phyloP scores from a whole-genome alignment of 2,113 vertebrate species.

The Fukomys damarensis region DNA sequence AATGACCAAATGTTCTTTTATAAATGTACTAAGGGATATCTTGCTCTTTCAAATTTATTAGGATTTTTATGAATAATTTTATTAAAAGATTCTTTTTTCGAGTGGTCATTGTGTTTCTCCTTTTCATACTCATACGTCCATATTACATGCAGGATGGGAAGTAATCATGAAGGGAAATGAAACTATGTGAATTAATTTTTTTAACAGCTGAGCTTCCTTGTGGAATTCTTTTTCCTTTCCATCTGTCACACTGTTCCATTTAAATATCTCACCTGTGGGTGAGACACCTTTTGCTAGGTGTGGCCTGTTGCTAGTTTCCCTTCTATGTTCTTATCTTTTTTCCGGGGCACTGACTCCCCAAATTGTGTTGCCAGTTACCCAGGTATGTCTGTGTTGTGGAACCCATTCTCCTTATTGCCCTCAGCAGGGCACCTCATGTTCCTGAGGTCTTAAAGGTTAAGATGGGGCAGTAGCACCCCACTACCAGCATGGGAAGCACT shows the following conservation, averaged over 20 bases:
- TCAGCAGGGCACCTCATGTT: neutral
- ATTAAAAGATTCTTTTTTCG: constrained; percentile 83
- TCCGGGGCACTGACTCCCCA: neutral
- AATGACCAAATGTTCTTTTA: constrained; percentile 84
- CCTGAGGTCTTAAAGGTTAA: neutral
- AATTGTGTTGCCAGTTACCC: neutral
- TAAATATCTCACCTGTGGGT: neutral
- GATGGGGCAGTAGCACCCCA: neutral
- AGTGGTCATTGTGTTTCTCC: constrained; percentile 55
- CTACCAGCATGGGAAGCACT: neutral
- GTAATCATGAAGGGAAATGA: neutral
- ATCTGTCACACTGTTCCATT: neutral
- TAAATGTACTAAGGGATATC: constrained; percentile 79
- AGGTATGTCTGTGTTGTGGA: neutral
- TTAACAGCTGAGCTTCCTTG: neutral
- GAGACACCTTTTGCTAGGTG: too few species aligned
- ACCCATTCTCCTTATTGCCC: neutral
- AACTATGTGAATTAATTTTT: neutral
- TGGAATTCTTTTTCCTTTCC: neutral
- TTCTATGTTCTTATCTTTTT: rapidly evolving
- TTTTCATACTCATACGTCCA: neutral
- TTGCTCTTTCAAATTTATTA: constrained; percentile 81
- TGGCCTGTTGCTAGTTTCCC: neutral
- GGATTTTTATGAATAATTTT: constrained; percentile 83
- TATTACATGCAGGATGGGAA: neutral